Evolutionary conservation across 1,140 invertebrate genomes (phyloP).

Genomic region (Sycobia sp.): DNA sequence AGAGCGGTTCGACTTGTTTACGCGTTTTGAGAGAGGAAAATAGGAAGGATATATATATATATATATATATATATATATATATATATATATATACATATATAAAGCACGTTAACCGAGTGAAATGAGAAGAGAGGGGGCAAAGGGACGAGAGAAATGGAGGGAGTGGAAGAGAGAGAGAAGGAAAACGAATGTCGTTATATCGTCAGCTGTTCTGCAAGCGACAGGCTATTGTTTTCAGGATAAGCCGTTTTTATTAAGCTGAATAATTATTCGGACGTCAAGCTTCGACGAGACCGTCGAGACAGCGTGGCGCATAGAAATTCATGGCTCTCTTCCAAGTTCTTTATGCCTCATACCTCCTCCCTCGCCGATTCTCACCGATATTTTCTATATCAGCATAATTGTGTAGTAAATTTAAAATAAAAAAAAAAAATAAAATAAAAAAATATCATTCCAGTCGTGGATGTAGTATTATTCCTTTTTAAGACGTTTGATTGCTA

Average conservation of each 20-base stretch:
- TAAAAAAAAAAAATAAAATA: too few species aligned
- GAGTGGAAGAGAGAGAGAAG: not conserved
- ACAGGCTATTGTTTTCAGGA: constrained; percentile 49
- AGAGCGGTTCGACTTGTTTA: not conserved
- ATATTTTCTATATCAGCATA: too few species aligned
- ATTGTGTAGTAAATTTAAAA: too few species aligned
- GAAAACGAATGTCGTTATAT: constrained; percentile 29
- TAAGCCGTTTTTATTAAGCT: constrained; percentile 55
- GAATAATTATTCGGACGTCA: constrained; percentile 48
- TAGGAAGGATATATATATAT: too few species aligned
- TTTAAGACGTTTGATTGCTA: too few species aligned
- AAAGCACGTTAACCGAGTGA: constrained; percentile 12
- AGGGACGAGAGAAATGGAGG: not conserved
- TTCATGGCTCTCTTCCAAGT: too few species aligned
- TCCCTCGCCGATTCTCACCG: too few species aligned
- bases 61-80: too few species aligned
- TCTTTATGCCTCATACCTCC: too few species aligned
- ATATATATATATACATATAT: too few species aligned
- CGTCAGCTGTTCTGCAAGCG: constrained; percentile 38
- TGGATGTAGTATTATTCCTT: too few species aligned
- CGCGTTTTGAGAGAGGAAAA: not conserved
- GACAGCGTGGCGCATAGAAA: not conserved
- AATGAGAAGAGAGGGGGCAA: constrained; percentile 6
- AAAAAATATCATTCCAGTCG: too few species aligned
- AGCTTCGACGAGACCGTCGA: constrained; percentile 33